phyloP scores from a whole-genome alignment of 2,113 vertebrate genomes.

The Heliornis fulica region DNA sequence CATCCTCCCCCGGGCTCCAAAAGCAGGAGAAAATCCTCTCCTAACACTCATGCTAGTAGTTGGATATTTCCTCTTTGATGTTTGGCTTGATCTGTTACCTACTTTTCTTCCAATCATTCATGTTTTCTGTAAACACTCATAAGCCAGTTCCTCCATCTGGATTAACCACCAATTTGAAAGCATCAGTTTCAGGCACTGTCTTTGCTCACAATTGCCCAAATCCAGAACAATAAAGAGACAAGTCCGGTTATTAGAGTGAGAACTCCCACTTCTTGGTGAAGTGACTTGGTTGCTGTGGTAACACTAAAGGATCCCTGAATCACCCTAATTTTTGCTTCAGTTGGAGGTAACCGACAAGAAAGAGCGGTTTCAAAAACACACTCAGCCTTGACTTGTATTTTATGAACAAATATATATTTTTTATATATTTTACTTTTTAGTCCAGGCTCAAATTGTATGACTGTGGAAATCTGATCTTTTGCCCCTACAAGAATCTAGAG shows the following conservation, averaged over 20 bases:
- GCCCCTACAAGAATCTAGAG: neutral
- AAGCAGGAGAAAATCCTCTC: neutral
- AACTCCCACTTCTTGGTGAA: neutral
- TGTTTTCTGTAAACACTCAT: neutral
- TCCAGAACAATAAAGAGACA: neutral
- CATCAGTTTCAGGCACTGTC: neutral
- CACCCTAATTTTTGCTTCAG: neutral
- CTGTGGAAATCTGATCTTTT: neutral
- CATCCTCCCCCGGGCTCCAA: neutral
- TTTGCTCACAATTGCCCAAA: neutral
- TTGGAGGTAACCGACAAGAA: neutral
- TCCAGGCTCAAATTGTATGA: neutral
- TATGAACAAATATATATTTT: neutral
- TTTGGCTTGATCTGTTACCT: neutral
- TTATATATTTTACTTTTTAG: neutral
- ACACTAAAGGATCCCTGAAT: neutral
- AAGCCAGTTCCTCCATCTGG: neutral
- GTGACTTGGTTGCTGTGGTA: neutral
- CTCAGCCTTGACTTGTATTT: neutral
- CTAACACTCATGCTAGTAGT: neutral
- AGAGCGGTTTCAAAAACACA: neutral
- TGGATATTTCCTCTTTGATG: neutral
- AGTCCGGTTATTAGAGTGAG: neutral
- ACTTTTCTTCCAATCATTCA: neutral
- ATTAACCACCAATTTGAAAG: neutral